These are phyloP conservation scores for Brachymystax lenok DNA, from an alignment of 2,797 vertebrate genomes.

Conservation along the genomic window DNA sequence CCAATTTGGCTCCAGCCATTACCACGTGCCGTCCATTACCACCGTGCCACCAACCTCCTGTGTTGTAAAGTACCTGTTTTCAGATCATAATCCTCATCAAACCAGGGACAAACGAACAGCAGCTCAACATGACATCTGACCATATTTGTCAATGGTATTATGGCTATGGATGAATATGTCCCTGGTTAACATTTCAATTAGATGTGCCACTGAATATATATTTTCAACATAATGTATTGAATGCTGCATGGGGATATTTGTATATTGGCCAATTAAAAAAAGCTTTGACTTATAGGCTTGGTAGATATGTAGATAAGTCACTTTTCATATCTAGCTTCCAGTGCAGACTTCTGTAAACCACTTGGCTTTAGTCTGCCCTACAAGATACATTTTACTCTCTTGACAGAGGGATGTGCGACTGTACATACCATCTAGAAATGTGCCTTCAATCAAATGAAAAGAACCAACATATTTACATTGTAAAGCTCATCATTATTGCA, in stretches of 20 bases:
- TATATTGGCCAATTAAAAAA: slow-evolving; percentile 10
- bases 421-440: slow-evolving; percentile 37
- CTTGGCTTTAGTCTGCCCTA: neutral
- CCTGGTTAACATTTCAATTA: neutral
- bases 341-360: slow-evolving; percentile 27
- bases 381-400: slow-evolving; percentile 39
- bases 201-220: neutral
- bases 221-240: slow-evolving; percentile 3
- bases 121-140: neutral
- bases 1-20: no score
- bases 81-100: slow-evolving; percentile 16
- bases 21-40: no score
- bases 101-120: slow-evolving; percentile 3
- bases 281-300: neutral
- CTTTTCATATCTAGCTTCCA: slow-evolving; percentile 26
- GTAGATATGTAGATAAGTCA: slow-evolving; percentile 30
- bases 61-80: slow-evolving; percentile 8
- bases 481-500: slow-evolving; percentile 71
- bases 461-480: slow-evolving; percentile 61
- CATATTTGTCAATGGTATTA: neutral
- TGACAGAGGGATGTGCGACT: slow-evolving; percentile 38
- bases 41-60: no score
- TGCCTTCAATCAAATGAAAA: slow-evolving; percentile 43
- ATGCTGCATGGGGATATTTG: slow-evolving; percentile 18
- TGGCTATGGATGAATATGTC: neutral